A percentile compares a stretch with the other conserved stretches of the same genome.
Conservation (phyloP, 2,113 vertebrate genomes). For the Electrona antarctica region DNA sequence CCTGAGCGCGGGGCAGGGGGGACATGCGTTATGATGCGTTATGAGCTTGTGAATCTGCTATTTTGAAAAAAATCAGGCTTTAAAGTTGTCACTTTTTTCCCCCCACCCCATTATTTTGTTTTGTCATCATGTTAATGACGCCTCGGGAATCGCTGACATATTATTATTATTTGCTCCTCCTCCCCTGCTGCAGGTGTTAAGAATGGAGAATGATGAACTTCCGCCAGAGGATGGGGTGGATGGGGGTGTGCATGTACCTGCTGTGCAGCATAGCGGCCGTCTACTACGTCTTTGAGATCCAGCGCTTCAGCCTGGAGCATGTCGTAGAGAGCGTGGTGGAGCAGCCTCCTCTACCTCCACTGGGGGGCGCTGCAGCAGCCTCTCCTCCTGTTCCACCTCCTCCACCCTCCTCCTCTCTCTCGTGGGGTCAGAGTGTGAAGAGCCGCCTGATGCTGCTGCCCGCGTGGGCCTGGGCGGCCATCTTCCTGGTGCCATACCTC, state of each 20-base stretch:
- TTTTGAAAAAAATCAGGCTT: no score
- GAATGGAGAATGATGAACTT: conserved; percentile 99
- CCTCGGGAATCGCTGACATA: no score
- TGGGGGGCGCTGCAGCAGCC: conserved; percentile 73
- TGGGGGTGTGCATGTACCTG: conserved; percentile 90
- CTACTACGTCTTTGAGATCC: conserved; percentile 95
- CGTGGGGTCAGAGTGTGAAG: conserved; percentile 75
- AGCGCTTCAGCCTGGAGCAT: conserved; percentile 87
- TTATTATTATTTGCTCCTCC: no score
- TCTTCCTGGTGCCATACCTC: conserved; percentile 93
- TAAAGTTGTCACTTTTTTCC: no score
- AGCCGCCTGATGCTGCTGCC: conserved; percentile 86
- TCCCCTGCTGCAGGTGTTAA: conserved; percentile 37
- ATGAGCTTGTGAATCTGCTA: no score
- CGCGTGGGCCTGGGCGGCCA: conserved; percentile 89
- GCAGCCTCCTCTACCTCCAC: conserved; percentile 62
- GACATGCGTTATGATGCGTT: no score
- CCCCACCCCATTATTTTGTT: no score
- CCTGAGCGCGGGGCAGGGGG: no score
- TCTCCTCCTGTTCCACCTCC: conserved; percentile 56
- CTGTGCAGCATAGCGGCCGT: conserved; percentile 86
- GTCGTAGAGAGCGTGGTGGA: conserved; percentile 77
- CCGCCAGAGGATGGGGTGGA: conserved; percentile 98
- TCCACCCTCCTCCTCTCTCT: not conserved
- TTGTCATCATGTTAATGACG: no score